Evolutionary conservation across 2,797 vertebrate genomes (phyloP).

Genomic region (Hydrolagus colliei): DNA sequence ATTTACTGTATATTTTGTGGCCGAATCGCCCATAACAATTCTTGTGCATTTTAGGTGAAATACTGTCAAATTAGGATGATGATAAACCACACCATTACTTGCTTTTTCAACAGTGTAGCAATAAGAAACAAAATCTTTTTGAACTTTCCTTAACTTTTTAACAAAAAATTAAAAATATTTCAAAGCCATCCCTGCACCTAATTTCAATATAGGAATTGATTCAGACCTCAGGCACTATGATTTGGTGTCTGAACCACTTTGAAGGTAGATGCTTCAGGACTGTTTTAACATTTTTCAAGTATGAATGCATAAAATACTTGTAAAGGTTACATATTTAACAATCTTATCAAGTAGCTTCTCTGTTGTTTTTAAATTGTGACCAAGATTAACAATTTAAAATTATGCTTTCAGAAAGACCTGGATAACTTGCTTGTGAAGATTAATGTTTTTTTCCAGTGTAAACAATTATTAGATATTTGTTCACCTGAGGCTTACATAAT

Average conservation of each 20-base stretch:
- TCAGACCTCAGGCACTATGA: too few species aligned
- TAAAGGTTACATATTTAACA: not conserved
- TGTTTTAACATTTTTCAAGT: not conserved
- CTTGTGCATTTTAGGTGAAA: conserved; percentile 36
- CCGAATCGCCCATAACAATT: not conserved
- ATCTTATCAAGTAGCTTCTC: not conserved
- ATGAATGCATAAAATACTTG: not conserved
- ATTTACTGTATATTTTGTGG: too few species aligned
- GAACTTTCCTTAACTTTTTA: too few species aligned
- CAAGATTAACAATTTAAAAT: not conserved
- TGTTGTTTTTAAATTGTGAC: not conserved
- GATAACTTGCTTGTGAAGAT: not conserved
- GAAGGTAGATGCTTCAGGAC: not conserved
- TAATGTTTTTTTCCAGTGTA: not conserved
- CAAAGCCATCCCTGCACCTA: too few species aligned
- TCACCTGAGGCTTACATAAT: not conserved
- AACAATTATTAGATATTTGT: not conserved
- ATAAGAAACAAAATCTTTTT: not conserved
- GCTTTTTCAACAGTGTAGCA: not conserved
- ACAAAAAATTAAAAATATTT: too few species aligned
- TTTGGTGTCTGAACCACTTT: too few species aligned
- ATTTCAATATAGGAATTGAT: too few species aligned
- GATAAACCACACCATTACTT: not conserved
- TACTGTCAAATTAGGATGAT: not conserved
- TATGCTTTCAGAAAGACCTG: not conserved